Percentiles rank a stretch among this genome's conserved stretches.
These are phyloP conservation scores for Plutella xylostella DNA, from an alignment of 2,888 invertebrate species.

Conservation along the genomic window DNA sequence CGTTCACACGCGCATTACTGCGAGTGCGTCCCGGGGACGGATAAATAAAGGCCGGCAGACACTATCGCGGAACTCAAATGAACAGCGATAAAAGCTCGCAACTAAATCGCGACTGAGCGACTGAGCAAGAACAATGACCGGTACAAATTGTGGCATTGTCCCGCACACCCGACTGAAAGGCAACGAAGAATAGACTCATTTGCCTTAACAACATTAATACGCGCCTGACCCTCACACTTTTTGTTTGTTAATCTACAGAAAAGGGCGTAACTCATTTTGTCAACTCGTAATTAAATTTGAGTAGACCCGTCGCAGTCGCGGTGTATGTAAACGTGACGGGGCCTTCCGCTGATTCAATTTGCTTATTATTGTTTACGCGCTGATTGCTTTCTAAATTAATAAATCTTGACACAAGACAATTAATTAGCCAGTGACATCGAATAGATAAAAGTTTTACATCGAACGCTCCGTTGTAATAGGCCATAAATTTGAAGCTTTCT, in stretches of 20 bases:
- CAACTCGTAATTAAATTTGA: slow-evolving; percentile 67
- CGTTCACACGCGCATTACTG: no score
- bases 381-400: slow-evolving; percentile 7
- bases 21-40: no score
- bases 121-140: slow-evolving; percentile 56
- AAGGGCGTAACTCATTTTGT: slow-evolving; percentile 70
- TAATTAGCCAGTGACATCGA: neutral
- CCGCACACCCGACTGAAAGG: slow-evolving; percentile 27
- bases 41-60: neutral
- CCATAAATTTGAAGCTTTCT: slow-evolving; percentile 36
- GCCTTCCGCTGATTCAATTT: slow-evolving; percentile 3
- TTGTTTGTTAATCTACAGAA: slow-evolving; percentile 70
- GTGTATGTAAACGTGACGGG: slow-evolving; percentile 24
- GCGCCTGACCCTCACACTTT: slow-evolving; percentile 64
- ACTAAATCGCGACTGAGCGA: slow-evolving; percentile 50
- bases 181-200: slow-evolving; percentile 65
- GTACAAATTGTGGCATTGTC: slow-evolving; percentile 61
- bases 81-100: slow-evolving; percentile 53
- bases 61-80: slow-evolving; percentile 30
- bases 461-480: slow-evolving; percentile 18
- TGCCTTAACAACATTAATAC: slow-evolving; percentile 65
- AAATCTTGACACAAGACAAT: neutral
- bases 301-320: slow-evolving; percentile 37
- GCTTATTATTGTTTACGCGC: slow-evolving; percentile 2
- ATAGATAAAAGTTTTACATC: slow-evolving; percentile 1